Base-by-base conservation (phyloP, 2,113 vertebrate species). In the Panurus biarmicus region DNA sequence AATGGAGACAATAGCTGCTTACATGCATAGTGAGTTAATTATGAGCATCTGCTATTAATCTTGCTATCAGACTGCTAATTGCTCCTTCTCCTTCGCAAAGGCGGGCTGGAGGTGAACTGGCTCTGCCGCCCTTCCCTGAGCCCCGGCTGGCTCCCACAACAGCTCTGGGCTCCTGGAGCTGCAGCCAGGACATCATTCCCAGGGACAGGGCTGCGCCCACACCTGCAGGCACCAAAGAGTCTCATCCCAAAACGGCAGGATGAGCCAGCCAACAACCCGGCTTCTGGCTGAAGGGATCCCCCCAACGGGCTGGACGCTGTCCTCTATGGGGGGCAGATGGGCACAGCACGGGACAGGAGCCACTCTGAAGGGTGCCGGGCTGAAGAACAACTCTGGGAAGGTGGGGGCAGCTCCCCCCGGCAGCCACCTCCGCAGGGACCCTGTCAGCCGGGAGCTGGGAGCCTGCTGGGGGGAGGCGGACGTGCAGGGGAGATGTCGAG, bases 11-110 rank as follows among this genome's bases (percentile, higher is more conserved):
- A 96, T 96, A 94, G 96, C 96, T 95, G 95, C 96, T 97, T 96
- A 95, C 96, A 97, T 95, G 95, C 96, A 81, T 24, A 95, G 96
- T 93, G 93, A 96, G 95, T 97, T 96, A 95, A 96, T 97, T 96
- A 96, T 85, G 94, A 97, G 95, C 96, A 95, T 95, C 96, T 96
- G 96, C 93, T 96, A 96, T 97, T 96, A 97, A 96, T 96, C 96
- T 96, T 91, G 94, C 96, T 93, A 94, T 96, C 96, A 94, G 96
- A 93, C 94, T 96, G 89, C 96, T 96, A 96, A 97, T 96, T 95
- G 96, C 93, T 95, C 86, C 93, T 95, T 95, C 96, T 96, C 92
- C 90, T 92, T 83, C 42, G 62, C 65, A 85, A 65, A 96, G 93
- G 58, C 72, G 0, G 20, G 60, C 87, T 86, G 91, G 95, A 96